Evolutionary conservation across 2,888 invertebrate species (phyloP).

Genomic region (Dryomyza anilis): DNA sequence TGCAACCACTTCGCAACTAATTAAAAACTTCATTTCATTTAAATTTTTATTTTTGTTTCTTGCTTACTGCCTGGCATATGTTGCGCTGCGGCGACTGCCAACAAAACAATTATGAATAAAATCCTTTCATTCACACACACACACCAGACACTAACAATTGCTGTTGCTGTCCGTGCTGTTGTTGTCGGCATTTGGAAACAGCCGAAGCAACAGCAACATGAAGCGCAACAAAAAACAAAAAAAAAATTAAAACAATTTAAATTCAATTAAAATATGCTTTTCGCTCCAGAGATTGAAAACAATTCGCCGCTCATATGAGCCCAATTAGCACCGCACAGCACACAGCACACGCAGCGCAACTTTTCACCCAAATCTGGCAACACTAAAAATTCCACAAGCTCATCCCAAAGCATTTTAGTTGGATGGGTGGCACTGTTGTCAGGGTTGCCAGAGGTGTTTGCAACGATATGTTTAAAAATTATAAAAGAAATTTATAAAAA

Average conservation of each 20-base stretch:
- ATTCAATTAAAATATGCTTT: not conserved
- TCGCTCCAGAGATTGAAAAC: not conserved
- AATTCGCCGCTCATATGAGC: not conserved
- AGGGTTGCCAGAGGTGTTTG: not conserved
- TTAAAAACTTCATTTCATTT: constrained; percentile 1
- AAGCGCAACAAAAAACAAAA: too few species aligned
- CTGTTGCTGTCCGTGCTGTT: not conserved
- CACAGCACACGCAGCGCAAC: not conserved
- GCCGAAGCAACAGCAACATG: not conserved
- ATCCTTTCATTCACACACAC: constrained; percentile 25
- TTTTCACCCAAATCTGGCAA: constrained; percentile 6
- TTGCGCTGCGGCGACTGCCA: not conserved
- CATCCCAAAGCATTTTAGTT: not conserved
- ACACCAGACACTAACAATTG: not conserved
- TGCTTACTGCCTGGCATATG: not conserved
- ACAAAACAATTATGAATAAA: constrained; percentile 29
- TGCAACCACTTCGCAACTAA: constrained; percentile 4
- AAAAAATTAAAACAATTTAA: constrained; percentile 14
- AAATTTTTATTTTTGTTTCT: too few species aligned
- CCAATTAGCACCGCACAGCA: not conserved
- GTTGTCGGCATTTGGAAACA: not conserved
- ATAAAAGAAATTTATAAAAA: too few species aligned
- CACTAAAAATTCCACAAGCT: not conserved
- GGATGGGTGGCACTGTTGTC: not conserved
- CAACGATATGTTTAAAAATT: not conserved